Percentiles rank a stretch among this genome's conserved stretches.
These are phyloP conservation scores for Pachycephala philippinensis DNA, from an alignment of 2,113 vertebrate genomes.

Conservation along the genomic window DNA sequence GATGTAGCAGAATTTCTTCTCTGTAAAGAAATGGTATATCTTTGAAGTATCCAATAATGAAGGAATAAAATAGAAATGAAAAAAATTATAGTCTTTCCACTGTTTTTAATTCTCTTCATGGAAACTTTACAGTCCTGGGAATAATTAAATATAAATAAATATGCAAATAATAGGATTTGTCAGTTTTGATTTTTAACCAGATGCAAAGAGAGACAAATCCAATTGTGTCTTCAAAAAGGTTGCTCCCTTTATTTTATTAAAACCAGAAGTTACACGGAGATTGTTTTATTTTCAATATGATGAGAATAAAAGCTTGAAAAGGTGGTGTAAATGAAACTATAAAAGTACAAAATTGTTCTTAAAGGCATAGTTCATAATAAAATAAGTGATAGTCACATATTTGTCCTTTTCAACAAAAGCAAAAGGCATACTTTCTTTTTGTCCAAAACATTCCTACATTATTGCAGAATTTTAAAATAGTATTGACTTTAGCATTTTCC, in stretches of 20 bases:
- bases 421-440: neutral
- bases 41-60: neutral
- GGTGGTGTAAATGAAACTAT: neutral
- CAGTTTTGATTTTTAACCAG: slow-evolving; percentile 4
- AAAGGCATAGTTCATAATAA: neutral
- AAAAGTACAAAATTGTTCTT: neutral
- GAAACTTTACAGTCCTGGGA: neutral
- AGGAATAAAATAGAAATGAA: neutral
- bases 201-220: slow-evolving; percentile 3
- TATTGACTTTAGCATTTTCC: neutral
- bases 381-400: neutral
- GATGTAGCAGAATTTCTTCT: neutral
- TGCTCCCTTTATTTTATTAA: slow-evolving; percentile 26
- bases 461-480: neutral
- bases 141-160: slow-evolving; percentile 35
- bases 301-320: slow-evolving; percentile 1
- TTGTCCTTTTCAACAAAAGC: neutral
- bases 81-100: neutral
- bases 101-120: slow-evolving; percentile 2
- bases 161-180: neutral
- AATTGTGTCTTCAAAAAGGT: slow-evolving; percentile 11
- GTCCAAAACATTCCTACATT: neutral
- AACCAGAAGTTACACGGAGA: neutral
- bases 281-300: neutral
- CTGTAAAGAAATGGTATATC: neutral